Evolutionary conservation across 2,113 vertebrate species (phyloP), one percentile per base, ranked within the genome.

Genomic region (Oncorhynchus keta): DNA sequence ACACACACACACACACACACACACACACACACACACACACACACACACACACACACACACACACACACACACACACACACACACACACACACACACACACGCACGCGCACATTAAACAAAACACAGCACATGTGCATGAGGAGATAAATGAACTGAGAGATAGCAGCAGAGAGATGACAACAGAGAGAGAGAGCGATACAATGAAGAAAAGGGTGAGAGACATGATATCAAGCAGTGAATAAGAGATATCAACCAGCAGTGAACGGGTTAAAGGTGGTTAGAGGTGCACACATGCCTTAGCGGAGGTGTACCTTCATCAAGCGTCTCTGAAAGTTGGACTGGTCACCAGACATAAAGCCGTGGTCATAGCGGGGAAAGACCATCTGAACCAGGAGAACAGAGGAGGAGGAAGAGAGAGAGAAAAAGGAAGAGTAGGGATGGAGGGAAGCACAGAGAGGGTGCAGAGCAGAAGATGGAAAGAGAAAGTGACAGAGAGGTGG

Each of bases 291-390:
- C 76, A 66, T 77, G 61, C 84, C 64, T 88, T 55, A 80, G 82
- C 89, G 66, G 76, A 70, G 64, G 57, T 85, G 93, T 97, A 98
- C 97, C 97, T 98, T 98, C 88, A 98, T 91, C 86, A 97, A 77
- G n/a, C 91, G 94, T 76, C 93, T 95, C 86, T 89, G 94, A 94
- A 95, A 95, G 78, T 73, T 86, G 49, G 91, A 94, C 74, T 94
- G 95, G 76, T 98, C 96, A 62, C 94, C 79, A 30, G 95, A 93
- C 84, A 97, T 89, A 93, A 97, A 97, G 92, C 96, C 89, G 0
- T 96, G 94, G 85, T 83, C 95, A 85, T 95, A 94, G 69, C 91
- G 89, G 48, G 96, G 96, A 77, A 97, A 98, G 90, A 95, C 95
- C 97, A 97, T 97, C 97, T 98, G 79, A 75, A 73, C 39, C 71